Evolutionary conservation across 2,888 invertebrate species (phyloP), one percentile per base, ranked within the genome.

Genomic region (Drosophila pseudotalamancana): DNA sequence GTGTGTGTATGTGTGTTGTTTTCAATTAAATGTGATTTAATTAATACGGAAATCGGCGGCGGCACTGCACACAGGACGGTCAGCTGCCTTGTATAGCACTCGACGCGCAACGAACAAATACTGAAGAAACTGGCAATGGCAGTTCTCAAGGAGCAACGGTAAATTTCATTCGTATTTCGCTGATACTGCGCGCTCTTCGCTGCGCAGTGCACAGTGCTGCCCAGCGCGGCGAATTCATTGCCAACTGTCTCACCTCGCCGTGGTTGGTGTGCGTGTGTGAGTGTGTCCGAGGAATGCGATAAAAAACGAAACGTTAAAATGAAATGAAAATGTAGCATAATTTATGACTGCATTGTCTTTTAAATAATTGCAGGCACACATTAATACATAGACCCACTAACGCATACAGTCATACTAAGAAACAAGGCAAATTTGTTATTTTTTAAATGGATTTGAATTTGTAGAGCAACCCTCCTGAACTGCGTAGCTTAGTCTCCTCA

Each of bases 91-190:
- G 77, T 72, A 85, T 71, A 61, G 76, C 68, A 80, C 79, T 81
- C 86, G 88, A 72, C 88, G 85, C 81, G 88, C 86, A 68, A 69
- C 88, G 72, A 87, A 87, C 72, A 88, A 87, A 79, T 87, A 87
- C 88, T 87, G 83, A 85, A 65, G 88, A 71, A 87, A 59, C 55
- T 61, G 82, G 51, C 67, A 39, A 74, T 32, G 66, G 27, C 55
- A 32, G n/a, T n/a, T n/a, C n/a, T n/a, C 49, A 71, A 64, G 77
- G 77, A 76, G 65, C 59, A 72, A 43, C 54, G 72, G 55, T 46
- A 39, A 25, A 39, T 37, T 53, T 53, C 31, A 39, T 45, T 23
- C 29, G 29, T 21, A 9, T 43, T 40, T 42, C 37, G 19, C 46
- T 60, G 59, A 76, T 72, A 68, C 82, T 73, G 85, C 85, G 77